Percentiles rank a stretch among this genome's conserved stretches.
Evolutionary conservation across 2,888 invertebrate species (phyloP).

Genomic region (Torymus tubicola): DNA sequence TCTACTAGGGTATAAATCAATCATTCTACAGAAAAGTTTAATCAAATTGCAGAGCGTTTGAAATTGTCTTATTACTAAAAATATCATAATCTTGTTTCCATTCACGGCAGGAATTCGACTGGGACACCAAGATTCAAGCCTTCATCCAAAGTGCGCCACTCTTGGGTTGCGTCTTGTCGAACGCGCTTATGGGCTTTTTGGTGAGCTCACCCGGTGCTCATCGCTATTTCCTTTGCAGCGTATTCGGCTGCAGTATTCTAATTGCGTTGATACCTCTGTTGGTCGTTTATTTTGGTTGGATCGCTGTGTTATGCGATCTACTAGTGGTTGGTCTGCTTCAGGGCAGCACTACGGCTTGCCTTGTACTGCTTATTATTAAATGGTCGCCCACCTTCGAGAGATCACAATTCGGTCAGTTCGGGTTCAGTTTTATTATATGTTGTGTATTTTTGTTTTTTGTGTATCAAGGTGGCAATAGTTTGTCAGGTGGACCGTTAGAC

Average conservation of each 20-base stretch:
- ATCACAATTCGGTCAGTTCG: slow-evolving; percentile 76
- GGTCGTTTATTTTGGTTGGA: slow-evolving; percentile 79
- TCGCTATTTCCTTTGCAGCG: too few species aligned
- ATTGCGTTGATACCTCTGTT: slow-evolving; percentile 77
- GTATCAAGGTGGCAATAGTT: too few species aligned
- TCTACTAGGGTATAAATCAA: too few species aligned
- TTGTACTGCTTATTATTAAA: slow-evolving; percentile 84
- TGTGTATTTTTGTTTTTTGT: too few species aligned
- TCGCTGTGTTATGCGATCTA: slow-evolving; percentile 81
- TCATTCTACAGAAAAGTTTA: too few species aligned
- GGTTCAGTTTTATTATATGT: background rate
- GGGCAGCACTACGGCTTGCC: slow-evolving; percentile 84
- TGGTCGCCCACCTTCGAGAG: slow-evolving; percentile 82
- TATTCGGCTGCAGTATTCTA: slow-evolving; percentile 70
- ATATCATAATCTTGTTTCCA: too few species aligned
- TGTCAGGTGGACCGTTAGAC: too few species aligned
- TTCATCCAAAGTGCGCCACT: background rate
- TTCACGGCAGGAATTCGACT: background rate
- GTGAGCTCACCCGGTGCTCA: background rate
- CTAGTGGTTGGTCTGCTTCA: slow-evolving; percentile 86
- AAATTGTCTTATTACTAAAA: too few species aligned
- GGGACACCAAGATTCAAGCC: background rate
- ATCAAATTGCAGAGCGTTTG: too few species aligned
- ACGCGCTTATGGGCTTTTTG: background rate
- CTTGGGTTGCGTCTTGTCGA: background rate